Evolutionary conservation across 2,797 vertebrate genomes (phyloP), one percentile per base, ranked within the genome.

Genomic region (Betta splendens): DNA sequence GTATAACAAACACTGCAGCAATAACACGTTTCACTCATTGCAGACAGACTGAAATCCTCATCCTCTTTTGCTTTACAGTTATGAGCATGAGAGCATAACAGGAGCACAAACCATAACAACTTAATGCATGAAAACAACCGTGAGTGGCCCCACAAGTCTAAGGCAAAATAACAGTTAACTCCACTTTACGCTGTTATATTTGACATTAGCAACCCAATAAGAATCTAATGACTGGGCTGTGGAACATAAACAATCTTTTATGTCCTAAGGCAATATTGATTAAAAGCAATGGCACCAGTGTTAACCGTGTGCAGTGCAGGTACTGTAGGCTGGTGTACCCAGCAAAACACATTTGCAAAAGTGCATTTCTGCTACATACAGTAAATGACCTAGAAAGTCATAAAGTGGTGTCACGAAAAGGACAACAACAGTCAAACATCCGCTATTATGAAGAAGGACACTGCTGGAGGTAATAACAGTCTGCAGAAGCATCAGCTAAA

Each of bases 381-480:
- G n/a, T n/a, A 18, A 45, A 64, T 13, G 6, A n/a, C 3, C 10
- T 7, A 5, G 36, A 21, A 26, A 20, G 31, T 47, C 47, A 46
- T 57, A 16, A 29, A 44, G 12, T 47, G 2, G 47, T 23, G 25
- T 46, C 36, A 36, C 12, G 10, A 39, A 50, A 49, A 31, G 47
- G 28, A 62, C 36, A 33, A 23, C 22, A 36, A 7, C 31, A 36
- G 18, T 72, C 71, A 31, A 59, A 61, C 28, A 65, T 64, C 45
- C 26, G 20, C 33, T 38, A 31, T 48, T 46, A 48, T 60, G 44
- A 60, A 37, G 31, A 2, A 33, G 39, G 58, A 57, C 40, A 32
- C 18, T 29, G 62, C 46, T 51, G 9, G 10, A 18, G 62, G 54
- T 44, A 77, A 75, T 67, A 75, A 58, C 48, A 15, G 39, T 64